Evolutionary conservation across 2,888 invertebrate species (phyloP), one percentile per base, ranked within the genome.

Genomic region (Thymelicus acteon): DNA sequence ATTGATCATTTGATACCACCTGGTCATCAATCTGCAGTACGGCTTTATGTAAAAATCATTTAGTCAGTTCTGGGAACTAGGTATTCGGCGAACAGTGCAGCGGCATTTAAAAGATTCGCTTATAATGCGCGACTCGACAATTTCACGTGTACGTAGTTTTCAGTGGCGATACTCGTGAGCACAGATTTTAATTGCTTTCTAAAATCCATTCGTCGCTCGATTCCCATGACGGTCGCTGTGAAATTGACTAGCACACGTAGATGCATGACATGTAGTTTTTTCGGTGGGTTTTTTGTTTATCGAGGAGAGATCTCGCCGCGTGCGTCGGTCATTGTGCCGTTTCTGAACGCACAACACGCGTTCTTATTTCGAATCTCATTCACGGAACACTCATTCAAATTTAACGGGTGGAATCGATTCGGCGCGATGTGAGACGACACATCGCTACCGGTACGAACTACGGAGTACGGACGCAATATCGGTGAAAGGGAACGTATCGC

Each of bases 241-340:
- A 92, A 92, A 92, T 91, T 86, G 91, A 90, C 90, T 87, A 89
- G 90, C 92, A 92, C 91, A 92, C 92, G 91, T 71, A 90, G 91
- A 90, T 92, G 91, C 93, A 92, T 93, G 93, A 93, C 93, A 91
- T 91, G 93, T 92, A 89, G 90, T 90, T 93, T 92, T 92, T 91
- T 89, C 86, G 85, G 85, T 84, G 82, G 79, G 82, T 85, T 90
- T 90, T 91, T 91, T 89, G 86, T 92, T 82, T 83, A 84, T 92
- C 92, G 89, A 88, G 88, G 83, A 89, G 88, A 90, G 91, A 92
- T 91, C 92, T 89, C 86, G 87, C 82, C 79, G 88, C 86, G 85
- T 89, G 88, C 88, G 88, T 82, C 86, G 89, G 90, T 86, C 87
- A 90, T 92, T 92, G 92, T 91, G 89, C 86, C 78, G 81, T 82